Percentiles rank a stretch among this genome's conserved stretches.
phyloP scores from a whole-genome alignment of 2,113 vertebrate genomes.

The Anoplopoma fimbria region DNA sequence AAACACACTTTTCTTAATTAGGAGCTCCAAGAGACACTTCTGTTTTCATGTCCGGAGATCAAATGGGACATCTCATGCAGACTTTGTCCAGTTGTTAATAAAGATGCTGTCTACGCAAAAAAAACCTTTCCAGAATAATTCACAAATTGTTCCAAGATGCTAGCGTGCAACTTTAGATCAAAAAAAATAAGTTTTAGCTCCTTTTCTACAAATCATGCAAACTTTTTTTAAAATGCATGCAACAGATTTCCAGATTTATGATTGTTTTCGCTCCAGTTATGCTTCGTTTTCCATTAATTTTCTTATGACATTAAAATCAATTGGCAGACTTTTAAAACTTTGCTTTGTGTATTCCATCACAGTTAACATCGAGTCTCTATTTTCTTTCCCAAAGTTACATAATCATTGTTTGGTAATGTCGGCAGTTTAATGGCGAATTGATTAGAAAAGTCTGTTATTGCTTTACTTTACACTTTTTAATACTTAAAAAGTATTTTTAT shows the following conservation, averaged over 20 bases:
- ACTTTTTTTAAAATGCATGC: neutral
- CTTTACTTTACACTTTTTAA: neutral
- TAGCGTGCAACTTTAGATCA: neutral
- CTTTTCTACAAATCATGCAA: neutral
- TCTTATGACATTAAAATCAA: constrained; percentile 2
- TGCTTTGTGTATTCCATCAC: constrained; percentile 19
- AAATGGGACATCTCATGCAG: constrained; percentile 47
- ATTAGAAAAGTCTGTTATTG: neutral
- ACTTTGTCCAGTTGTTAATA: constrained; percentile 44
- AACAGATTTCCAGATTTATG: constrained; percentile 2
- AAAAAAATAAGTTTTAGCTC: neutral
- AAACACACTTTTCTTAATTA: constrained; percentile 47
- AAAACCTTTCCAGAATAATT: constrained; percentile 25
- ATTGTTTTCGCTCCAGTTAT: neutral
- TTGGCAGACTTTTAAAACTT: constrained; percentile 3
- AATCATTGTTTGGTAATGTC: neutral
- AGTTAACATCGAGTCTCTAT: neutral
- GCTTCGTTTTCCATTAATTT: constrained; percentile 8
- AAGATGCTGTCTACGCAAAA: constrained; percentile 40
- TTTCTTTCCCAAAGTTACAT: neutral
- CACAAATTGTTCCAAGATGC: constrained; percentile 24
- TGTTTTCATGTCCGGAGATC: constrained; percentile 41
- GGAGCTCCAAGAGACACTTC: constrained; percentile 47
- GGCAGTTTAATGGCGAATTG: neutral
- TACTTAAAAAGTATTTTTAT: neutral